Base-by-base conservation (phyloP, 2,113 vertebrate genomes). In the Cyanocitta stelleri region DNA sequence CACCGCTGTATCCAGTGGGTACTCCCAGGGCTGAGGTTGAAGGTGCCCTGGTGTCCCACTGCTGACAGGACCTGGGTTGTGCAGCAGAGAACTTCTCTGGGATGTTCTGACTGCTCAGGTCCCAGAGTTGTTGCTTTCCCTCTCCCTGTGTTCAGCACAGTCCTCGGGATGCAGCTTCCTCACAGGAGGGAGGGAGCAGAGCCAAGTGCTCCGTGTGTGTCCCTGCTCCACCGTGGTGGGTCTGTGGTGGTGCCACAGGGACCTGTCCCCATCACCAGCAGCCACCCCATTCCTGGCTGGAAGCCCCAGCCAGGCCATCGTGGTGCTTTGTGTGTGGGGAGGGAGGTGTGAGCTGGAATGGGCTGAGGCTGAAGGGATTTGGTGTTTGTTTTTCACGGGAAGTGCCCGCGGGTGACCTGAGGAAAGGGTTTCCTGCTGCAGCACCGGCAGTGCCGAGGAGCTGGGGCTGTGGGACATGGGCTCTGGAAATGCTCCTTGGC, bases 121-220 rank as follows among this genome's bases (percentile, higher is more conserved):
- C 11, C 33, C 4, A 0, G 23, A 5, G 27, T 1, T 37, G 55
- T 37, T 62, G 67, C 67, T 55, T 1, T 35, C 61, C 27, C 41
- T 84, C 16, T 80, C 23, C 10, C 48, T 3, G 2, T 11, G 16
- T 35, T 24, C 19, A 9, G 4, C 16, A 0, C 9, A 1, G 10
- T 5, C 12, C 33, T 43, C 13, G 35, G 24, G 48, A 1, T 21
- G 30, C 29, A n/a, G 58, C 13, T 74, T 21, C 19, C 51, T 24
- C 23, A 3, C 3, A 23, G 5, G 7, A 3, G 27, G 11, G n/a
- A 13, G n/a, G 79, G 44, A 55, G 21, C 15, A 10, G 17, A 16
- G 35, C 22, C 0, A 0, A 33, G 11, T 0, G 13, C n/a, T 22
- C 55, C 1, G 0, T 15, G n/a, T 16, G 1, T 8, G 66, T 18